Base-by-base conservation (phyloP, 2,888 invertebrate species). In the Diaperis boleti region DNA sequence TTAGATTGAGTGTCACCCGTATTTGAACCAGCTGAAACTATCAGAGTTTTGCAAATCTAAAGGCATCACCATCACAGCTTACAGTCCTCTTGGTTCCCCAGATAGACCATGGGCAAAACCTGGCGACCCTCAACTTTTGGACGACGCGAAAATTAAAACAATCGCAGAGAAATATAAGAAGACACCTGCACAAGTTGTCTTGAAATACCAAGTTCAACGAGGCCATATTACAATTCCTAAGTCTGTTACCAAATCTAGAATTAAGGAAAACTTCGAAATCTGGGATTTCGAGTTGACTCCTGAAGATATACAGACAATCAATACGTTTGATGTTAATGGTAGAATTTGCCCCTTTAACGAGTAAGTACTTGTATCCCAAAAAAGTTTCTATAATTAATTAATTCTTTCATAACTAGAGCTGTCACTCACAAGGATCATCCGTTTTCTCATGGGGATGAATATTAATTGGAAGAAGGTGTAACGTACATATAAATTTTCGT, bases 21-120 rank as follows among this genome's bases (percentile, higher is more conserved):
- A 93, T 78, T 81, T 92, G 60, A 88, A 84, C 60, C 92, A 94
- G 76, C 82, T 81, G 18, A 86, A 88, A 14, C 79, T 94, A 1
- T 86, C 88, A 17, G 85, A 86, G 0, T 90, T 87, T 76, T 90
- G 92, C 78, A 85, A 86, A 61, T 80, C 85, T 1, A 86, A 83
- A 5, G 86, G 83, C 41, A 87, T 60, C 10, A 7, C 15, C 7
- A 52, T 60, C 14, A 60, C 60, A 1, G 60, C 50, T 7, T 60
- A 60, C 35, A 60, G 84, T 88, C 15, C 94, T 0, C 83, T 95
- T n/a, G 94, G 93, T 2, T 91, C 92, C 0, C 92, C 92, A 0
- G 92, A 92, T 76, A 85, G 93, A 62, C 92, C 92, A n/a, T 93
- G 91, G 89, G 90, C 90, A 1, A 87, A 90, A 76, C 88, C 91